Percentiles rank a stretch among this genome's conserved stretches.
Evolutionary conservation across 2,113 vertebrate species (phyloP).

Genomic region (Microtus richardsoni): DNA sequence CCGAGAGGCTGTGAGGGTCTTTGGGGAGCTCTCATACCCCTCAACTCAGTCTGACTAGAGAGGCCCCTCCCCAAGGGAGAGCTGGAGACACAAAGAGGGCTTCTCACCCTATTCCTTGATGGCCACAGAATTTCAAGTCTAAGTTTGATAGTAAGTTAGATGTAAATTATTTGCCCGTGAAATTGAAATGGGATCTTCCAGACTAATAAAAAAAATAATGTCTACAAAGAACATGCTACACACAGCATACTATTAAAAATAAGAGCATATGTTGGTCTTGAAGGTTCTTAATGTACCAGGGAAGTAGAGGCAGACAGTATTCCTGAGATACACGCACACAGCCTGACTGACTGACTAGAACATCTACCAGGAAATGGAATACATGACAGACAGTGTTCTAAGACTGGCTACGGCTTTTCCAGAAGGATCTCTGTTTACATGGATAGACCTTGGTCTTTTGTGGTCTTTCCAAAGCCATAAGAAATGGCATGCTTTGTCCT

Average conservation of each 20-base stretch:
- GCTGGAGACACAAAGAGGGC: neutral
- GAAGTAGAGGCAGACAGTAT: slow-evolving; percentile 13
- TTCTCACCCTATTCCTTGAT: neutral
- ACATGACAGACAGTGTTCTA: neutral
- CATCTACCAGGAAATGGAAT: neutral
- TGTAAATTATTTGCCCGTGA: neutral
- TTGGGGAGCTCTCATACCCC: neutral
- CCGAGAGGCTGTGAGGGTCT: neutral
- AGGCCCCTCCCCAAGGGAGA: neutral
- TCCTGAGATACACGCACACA: neutral
- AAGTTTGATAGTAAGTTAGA: neutral
- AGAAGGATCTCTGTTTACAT: neutral
- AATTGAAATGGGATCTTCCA: neutral
- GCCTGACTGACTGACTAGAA: neutral
- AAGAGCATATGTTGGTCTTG: neutral
- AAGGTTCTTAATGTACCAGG: neutral
- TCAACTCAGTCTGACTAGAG: neutral
- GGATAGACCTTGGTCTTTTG: neutral
- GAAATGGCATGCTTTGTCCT: neutral
- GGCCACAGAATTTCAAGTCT: slow-evolving; percentile 8
- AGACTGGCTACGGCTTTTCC: neutral
- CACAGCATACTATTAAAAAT: neutral
- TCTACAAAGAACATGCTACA: neutral
- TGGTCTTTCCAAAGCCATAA: neutral
- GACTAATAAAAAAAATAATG: neutral